Evolutionary conservation across 1,140 invertebrate species (phyloP), one percentile per base, ranked within the genome.

Genomic region (Trypoxylus dichotomus): DNA sequence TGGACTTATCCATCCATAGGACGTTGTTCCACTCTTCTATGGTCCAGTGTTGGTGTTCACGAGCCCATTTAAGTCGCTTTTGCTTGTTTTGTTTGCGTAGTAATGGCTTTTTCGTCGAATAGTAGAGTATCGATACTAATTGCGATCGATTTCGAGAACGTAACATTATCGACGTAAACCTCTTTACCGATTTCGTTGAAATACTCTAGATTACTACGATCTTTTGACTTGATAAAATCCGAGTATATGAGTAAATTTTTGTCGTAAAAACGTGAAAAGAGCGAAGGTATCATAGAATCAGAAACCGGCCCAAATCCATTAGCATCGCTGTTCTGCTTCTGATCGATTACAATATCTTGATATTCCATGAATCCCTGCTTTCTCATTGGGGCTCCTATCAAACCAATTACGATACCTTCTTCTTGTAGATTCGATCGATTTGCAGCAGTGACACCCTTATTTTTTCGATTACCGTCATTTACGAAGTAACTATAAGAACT

Each of bases 311-410:
- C 88, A 63, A 80, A 83, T 2, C 87, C 87, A 41, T 88, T 86
- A 15, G 85, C 84, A 3, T 83, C 73, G 10, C 79, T 84, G 73
- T 88, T 88, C 82, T 88, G 87, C 58, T 86, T 80, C 32, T 85
- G 83, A 0, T 85, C 86, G 60, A 87, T 85, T 0, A 89, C 76
- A 24, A 88, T 85, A 32, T 88, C 87, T 78, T 88, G 87, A 77
- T 86, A 88, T 27, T 88, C 87, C 88, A 88, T 89, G 5, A 86
- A 83, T 5, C 81, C 76, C 13, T 81, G 79, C 8, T 88, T 85
- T 79, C 87, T 83, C 74, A 88, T 85, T 54, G 88, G 83, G 1
- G 88, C 83, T 1, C 88, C 88, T 32, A 89, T 86, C 15, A 87
- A 74, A 37, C 88, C 88, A 85, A 81, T 74, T 76, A 85, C 80